Conservation (phyloP, 2,113 vertebrate genomes). For the Monarcha castaneiventris region DNA sequence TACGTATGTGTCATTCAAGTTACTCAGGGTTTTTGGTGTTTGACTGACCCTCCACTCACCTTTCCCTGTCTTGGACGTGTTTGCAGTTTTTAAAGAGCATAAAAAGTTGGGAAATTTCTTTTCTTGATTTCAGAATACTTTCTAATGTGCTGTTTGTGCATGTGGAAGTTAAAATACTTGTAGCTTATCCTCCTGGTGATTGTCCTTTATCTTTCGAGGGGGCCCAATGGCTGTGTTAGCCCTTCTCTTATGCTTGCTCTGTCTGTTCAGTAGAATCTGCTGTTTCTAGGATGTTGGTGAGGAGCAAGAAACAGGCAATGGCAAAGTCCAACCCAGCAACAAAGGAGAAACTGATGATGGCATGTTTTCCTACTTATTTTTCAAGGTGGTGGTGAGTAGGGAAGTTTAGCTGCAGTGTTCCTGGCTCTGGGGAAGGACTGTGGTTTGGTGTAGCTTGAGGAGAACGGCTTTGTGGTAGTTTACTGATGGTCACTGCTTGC, state of each 20-base stretch:
- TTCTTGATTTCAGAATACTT: not conserved
- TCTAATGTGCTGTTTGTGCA: not conserved
- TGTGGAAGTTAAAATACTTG: not conserved
- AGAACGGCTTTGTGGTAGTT: not conserved
- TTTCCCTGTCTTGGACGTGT: not conserved
- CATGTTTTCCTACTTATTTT: not conserved
- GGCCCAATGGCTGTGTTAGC: not conserved
- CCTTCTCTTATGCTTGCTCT: not conserved
- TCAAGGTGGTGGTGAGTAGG: not conserved
- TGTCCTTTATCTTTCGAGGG: not conserved
- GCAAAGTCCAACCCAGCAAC: not conserved
- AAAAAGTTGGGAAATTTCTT: not conserved
- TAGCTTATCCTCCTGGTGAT: not conserved
- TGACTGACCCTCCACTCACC: not conserved
- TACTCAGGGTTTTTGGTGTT: not conserved
- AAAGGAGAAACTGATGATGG: not conserved
- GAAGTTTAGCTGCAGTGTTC: not conserved
- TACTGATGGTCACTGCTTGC: not conserved
- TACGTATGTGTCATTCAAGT: not conserved
- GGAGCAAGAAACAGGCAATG: not conserved
- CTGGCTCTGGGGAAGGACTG: not conserved
- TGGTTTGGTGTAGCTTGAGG: not conserved
- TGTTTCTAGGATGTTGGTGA: not conserved
- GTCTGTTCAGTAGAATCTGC: not conserved
- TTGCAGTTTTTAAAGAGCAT: not conserved